Base-by-base conservation (phyloP, 1,140 invertebrate genomes). In the Megalonaias nervosa region DNA sequence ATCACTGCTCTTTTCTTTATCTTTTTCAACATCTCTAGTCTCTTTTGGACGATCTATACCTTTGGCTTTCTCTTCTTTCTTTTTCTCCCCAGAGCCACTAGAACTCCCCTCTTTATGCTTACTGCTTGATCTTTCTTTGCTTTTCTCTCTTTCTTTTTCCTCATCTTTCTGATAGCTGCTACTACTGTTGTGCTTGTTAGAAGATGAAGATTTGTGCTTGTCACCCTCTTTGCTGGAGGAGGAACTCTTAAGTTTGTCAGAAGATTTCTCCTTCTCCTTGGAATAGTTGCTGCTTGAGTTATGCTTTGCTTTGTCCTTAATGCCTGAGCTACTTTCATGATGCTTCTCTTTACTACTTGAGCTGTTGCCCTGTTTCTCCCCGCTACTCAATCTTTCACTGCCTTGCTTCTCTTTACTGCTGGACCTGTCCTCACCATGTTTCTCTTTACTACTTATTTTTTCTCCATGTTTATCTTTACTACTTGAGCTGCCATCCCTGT, bases 101-200 rank as follows among this genome's bases (percentile, higher is more conserved):
- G 4, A 48, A 75, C 75, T 74, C 15, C 74, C 70, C 17, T 75
- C 77, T 64, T 84, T 83, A 15, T 77, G 70, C 61, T 82, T 83
- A 21, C 79, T 71, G 56, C 74, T 81, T 77, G 81, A 83, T 48
- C 90, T 88, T 71, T 87, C 80, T 74, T 91, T 90, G 80, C 92
- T 91, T 69, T 92, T 92, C 55, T 93, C 91, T 73, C 91, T 91
- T 62, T 91, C 89, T 87, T 66, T 64, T 38, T 78, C 76, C 31
- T 67, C 73, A 23, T 78, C 76, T 38, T 56, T 31, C 12, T 77
- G 69, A 17, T 56, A 9, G 61, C 74, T 78, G 38, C 74, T 71
- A 68, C 74, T 78, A 55, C 69, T 72, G 59, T 61, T 82, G 80
- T 67, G 82, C 82, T 84, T 78, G 82, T 82, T 80, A 17, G 73